Evolutionary conservation across 2,888 invertebrate species (phyloP).

Genomic region (Catocala fraxini): DNA sequence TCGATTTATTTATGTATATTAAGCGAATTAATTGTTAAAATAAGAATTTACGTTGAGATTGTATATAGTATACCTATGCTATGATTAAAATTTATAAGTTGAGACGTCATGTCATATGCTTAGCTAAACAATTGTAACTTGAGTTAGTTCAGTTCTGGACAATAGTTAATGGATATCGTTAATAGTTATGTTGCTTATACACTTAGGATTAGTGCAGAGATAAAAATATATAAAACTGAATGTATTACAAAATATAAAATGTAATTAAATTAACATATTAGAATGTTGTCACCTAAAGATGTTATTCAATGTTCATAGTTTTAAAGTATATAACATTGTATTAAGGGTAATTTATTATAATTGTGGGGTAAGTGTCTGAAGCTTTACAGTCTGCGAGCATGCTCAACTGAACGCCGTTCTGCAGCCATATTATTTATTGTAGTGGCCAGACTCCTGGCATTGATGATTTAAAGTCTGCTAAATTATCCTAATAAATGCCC

Average conservation of each 20-base stretch:
- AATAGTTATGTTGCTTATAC: constrained; percentile 31
- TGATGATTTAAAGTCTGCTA: too few species aligned
- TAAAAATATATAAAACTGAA: constrained; percentile 18
- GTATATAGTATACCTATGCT: constrained; percentile 53
- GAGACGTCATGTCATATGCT: constrained; percentile 25
- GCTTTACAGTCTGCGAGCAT: too few species aligned
- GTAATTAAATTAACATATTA: constrained; percentile 5
- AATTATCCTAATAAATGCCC: too few species aligned
- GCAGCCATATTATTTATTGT: too few species aligned
- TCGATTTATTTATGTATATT: constrained; percentile 56
- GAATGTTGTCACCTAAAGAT: constrained; percentile 14
- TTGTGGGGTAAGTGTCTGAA: too few species aligned
- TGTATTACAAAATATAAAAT: constrained; percentile 2
- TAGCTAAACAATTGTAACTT: constrained; percentile 34
- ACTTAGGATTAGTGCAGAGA: constrained; percentile 45
- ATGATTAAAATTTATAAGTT: constrained; percentile 47
- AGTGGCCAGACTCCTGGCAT: too few species aligned
- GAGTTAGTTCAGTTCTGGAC: constrained; percentile 25
- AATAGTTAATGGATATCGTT: constrained; percentile 23
- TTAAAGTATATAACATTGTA: constrained; percentile 9
- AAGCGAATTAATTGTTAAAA: constrained; percentile 46
- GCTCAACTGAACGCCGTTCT: too few species aligned
- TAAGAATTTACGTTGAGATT: constrained; percentile 54
- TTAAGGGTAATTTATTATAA: constrained; percentile 4
- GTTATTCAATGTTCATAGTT: constrained; percentile 20